Conservation (phyloP, 92 coral and sea anemone species). For the Phenganax subtilis region DNA sequence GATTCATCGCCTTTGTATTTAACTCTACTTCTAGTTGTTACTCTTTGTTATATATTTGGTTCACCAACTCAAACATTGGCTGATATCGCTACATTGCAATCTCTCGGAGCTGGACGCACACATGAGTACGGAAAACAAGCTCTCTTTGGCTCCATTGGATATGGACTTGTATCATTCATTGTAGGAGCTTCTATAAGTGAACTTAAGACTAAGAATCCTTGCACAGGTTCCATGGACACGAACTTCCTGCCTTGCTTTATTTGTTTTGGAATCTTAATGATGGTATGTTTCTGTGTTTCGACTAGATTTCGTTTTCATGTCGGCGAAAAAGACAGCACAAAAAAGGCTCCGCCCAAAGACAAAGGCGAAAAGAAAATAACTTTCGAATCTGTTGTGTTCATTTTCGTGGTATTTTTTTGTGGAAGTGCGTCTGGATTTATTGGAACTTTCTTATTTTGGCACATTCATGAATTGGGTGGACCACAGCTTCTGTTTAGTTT, state of each 20-base stretch:
- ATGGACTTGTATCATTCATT: conserved; percentile 80
- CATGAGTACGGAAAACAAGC: conserved; percentile 98
- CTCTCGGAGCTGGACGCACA: conserved; percentile 71
- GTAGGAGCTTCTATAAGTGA: conserved; percentile 89
- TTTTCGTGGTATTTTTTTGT: conserved; percentile 85
- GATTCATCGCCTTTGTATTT: conserved; percentile 73
- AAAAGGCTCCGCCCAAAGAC: conserved; percentile 53
- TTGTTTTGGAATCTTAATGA: conserved; percentile 71
- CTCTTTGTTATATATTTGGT: conserved; percentile 73
- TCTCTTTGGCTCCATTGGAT: conserved; percentile 94
- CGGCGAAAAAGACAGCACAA: conserved; percentile 31
- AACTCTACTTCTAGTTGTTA: conserved; percentile 63
- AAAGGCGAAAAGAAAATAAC: conserved; percentile 57
- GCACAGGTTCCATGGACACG: conserved; percentile 77
- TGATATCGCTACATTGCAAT: conserved; percentile 93
- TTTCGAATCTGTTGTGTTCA: conserved; percentile 74
- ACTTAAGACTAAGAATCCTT: conserved; percentile 68
- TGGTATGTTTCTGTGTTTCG: conserved; percentile 70
- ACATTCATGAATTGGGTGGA: conserved; percentile 85
- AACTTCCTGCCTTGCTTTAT: conserved; percentile 87
- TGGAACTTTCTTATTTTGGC: conserved; percentile 96
- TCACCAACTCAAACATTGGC: conserved; percentile 93
- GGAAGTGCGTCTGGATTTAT: conserved; percentile 95
- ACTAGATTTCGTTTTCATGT: conserved; percentile 73
- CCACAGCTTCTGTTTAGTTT: conserved; percentile 83